Percentiles rank a stretch among this genome's conserved stretches.
Conservation (phyloP, 2,797 vertebrate species). For the Aerospiza tachiro region DNA sequence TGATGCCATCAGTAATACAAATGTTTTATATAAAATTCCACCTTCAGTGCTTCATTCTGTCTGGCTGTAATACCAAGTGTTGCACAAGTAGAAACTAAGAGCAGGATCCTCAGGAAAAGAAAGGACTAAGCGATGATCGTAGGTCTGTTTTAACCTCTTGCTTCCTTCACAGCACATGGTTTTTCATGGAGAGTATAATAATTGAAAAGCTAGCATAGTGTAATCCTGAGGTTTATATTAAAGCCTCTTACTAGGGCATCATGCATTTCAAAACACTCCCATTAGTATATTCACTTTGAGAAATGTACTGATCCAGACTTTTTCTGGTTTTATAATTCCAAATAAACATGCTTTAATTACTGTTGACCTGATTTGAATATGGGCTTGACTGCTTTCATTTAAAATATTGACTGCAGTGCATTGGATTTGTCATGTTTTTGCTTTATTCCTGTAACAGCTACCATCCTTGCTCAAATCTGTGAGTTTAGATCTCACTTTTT, state of each 20-base stretch:
- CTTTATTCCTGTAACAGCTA: background rate
- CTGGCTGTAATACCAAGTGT: background rate
- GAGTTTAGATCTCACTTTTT: background rate
- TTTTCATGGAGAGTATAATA: background rate
- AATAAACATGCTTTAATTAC: constrained; percentile 16
- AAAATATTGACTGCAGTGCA: background rate
- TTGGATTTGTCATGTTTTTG: background rate
- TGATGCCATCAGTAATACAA: background rate
- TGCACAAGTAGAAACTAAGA: background rate
- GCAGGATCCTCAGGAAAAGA: background rate
- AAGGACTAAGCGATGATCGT: background rate
- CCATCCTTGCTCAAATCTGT: background rate
- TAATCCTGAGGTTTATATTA: constrained; percentile 57
- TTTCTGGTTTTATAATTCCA: background rate
- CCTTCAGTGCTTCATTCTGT: background rate
- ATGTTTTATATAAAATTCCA: background rate
- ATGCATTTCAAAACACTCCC: background rate
- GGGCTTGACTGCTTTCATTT: background rate
- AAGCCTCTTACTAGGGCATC: constrained; percentile 41
- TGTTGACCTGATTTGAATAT: constrained; percentile 43
- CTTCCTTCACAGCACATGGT: background rate
- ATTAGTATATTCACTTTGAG: background rate
- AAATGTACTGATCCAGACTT: background rate
- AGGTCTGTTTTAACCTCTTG: constrained; percentile 16
- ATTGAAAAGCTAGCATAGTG: background rate